phyloP scores from a whole-genome alignment of 2,797 vertebrate species.

The Tympanoctomys barrerae region DNA sequence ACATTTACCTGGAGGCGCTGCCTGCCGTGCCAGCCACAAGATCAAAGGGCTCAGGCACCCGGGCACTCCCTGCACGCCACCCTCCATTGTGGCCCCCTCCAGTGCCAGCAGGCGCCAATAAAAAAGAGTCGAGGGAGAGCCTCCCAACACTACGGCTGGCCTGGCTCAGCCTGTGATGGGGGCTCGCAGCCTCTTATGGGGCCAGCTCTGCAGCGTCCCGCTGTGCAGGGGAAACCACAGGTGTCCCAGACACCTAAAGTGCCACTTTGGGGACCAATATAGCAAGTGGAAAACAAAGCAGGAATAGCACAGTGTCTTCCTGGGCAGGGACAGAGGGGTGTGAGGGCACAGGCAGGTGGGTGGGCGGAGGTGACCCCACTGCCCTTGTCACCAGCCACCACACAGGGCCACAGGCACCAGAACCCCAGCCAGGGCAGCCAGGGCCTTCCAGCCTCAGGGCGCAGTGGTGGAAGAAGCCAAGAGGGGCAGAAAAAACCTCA shows the following conservation, averaged over 20 bases:
- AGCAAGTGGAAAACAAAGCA: constrained; percentile 48
- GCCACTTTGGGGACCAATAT: constrained; percentile 56
- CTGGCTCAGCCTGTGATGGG: neutral
- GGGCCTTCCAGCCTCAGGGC: constrained; percentile 2
- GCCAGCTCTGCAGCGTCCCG: neutral
- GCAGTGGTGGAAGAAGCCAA: neutral
- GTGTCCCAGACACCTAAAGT: constrained; percentile 67
- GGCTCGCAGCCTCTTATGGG: neutral
- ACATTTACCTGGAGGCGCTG: neutral
- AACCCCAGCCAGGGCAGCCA: neutral
- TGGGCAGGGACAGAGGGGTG: neutral
- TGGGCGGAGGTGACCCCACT: constrained; percentile 9
- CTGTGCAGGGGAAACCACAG: neutral
- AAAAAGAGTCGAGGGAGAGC: neutral
- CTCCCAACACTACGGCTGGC: neutral
- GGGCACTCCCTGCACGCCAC: neutral
- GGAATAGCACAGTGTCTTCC: constrained; percentile 39
- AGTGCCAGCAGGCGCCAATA: neutral
- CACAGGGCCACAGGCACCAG: constrained; percentile 17
- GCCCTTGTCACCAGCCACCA: constrained; percentile 52
- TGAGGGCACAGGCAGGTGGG: neutral
- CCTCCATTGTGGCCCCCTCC: neutral
- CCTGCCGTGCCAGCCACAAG: neutral
- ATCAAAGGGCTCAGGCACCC: neutral
- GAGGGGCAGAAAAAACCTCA: neutral